Evolutionary conservation across 2,113 vertebrate genomes (phyloP).

Genomic region (Caranx melampygus): DNA sequence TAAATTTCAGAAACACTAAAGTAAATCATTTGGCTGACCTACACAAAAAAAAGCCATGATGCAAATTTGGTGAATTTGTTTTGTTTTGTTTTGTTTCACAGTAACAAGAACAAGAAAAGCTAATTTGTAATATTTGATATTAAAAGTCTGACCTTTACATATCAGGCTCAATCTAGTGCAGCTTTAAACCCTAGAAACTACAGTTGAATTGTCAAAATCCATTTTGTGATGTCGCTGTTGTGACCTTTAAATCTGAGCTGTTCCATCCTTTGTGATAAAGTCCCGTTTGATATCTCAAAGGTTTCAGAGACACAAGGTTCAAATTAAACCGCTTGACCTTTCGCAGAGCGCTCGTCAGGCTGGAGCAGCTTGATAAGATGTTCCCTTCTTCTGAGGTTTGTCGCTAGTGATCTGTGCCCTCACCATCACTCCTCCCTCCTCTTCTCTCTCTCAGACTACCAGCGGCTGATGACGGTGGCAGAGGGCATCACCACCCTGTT

Average conservation of each 20-base stretch:
- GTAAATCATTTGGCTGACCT: too few species aligned
- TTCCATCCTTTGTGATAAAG: too few species aligned
- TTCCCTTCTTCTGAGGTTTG: too few species aligned
- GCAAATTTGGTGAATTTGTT: too few species aligned
- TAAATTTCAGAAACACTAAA: too few species aligned
- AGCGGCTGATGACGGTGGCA: conserved; percentile 91
- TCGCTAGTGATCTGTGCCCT: neutral
- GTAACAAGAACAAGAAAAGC: too few species aligned
- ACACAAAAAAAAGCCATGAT: too few species aligned
- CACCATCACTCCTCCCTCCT: neutral
- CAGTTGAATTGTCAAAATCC: neutral
- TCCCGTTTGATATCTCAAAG: neutral
- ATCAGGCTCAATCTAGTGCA: too few species aligned
- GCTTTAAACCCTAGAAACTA: too few species aligned
- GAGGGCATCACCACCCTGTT: conserved; percentile 92
- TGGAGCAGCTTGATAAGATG: neutral
- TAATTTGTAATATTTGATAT: neutral
- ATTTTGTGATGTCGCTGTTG: neutral
- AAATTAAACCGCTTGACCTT: neutral
- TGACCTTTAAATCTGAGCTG: conserved; percentile 1
- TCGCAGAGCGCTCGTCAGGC: neutral
- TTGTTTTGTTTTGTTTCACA: too few species aligned
- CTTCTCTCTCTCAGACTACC: conserved; percentile 86
- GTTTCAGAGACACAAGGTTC: neutral
- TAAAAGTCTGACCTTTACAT: neutral